Evolutionary conservation across 2,797 vertebrate genomes (phyloP), one percentile per base, ranked within the genome.

Genomic region (Babyrousa celebensis): DNA sequence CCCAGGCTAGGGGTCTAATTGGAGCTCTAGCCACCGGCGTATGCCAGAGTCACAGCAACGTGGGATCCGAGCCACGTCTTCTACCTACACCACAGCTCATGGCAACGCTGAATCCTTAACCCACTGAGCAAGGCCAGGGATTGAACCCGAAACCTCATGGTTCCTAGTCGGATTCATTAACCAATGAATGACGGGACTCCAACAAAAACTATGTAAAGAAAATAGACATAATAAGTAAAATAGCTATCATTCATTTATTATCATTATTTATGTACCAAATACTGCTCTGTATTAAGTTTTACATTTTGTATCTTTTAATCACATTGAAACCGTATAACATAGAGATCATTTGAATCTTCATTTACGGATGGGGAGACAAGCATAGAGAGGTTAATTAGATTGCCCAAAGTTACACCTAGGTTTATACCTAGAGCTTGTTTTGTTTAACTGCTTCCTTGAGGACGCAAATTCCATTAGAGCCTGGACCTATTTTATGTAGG

Each of bases 351-450:
- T 86, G 68, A 84, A 54, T 91, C 71, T 74, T n/a, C n/a, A 12
- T 95, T 94, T 94, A 65, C 15, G 85, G 54, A 91, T 88, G 20
- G 18, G 7, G 23, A 91, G 56, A 60, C 17, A 48, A 32, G 65
- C 23, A 2, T 40, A 84, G 70, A 96, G 72, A 83, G 16, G 21
- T 95, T 87, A 78, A 88, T 85, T 82, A 95, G 56, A 23, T 91
- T 93, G 32, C 40, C 29, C 20, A 80, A 29, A 93, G n/a, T 85
- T 72, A 72, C 17, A 78, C 4, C 4, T 60, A 83, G 3, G 48
- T 82, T 85, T 56, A 58, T 71, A 63, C 63, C 8, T 48, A 62
- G n/a, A 94, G 21, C 8, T 56, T 91, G 43, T 23, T 93, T 74
- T 67, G 75, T 83, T 71, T 67, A 85, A 67, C n/a, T 80, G 25